Percentiles rank a stretch among this genome's conserved stretches.
These are phyloP conservation scores for Cataglyphis rosenhaueri DNA, from an alignment of 2,888 invertebrate species.

Conservation along the genomic window DNA sequence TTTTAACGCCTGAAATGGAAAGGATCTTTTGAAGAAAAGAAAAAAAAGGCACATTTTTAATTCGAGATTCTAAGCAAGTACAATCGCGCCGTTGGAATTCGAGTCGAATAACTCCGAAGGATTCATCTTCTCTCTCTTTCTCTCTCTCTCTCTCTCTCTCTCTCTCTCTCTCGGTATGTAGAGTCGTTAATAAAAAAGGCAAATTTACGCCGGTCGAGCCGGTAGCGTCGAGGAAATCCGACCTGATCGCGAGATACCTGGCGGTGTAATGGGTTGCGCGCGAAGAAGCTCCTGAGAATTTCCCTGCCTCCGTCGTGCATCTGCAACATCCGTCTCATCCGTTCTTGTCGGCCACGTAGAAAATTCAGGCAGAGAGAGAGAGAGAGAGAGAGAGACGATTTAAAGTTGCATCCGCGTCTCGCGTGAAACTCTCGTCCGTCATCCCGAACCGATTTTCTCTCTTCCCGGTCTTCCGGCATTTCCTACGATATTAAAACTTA, in stretches of 20 bases:
- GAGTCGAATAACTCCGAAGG: constrained; percentile 72
- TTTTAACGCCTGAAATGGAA: not conserved
- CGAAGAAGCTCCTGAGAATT: constrained; percentile 55
- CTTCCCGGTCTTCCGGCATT: not conserved
- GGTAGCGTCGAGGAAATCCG: constrained; percentile 71
- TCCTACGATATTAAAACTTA: constrained; percentile 67
- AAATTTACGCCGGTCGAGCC: constrained; percentile 73
- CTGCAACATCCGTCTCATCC: constrained; percentile 34
- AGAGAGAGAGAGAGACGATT: constrained; percentile 49
- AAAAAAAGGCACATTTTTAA: not conserved
- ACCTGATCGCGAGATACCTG: constrained; percentile 66
- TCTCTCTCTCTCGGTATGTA: not conserved
- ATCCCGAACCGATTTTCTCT: not conserved
- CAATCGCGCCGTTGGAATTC: constrained; percentile 22
- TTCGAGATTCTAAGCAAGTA: not conserved
- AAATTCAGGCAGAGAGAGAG: constrained; percentile 45
- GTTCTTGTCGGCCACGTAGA: constrained; percentile 10
- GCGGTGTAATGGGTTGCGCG: constrained; percentile 62
- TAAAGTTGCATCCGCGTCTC: constrained; percentile 60
- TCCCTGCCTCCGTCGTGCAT: constrained; percentile 14
- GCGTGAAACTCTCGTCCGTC: constrained; percentile 56
- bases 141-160: not conserved
- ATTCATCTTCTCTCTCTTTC: constrained; percentile 63
- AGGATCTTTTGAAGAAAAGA: too few relatives aligned
- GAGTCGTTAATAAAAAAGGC: constrained; percentile 76